Evolutionary conservation across 2,797 vertebrate species (phyloP), one percentile per base, ranked within the genome.

Genomic region (Pelobates cultripes): DNA sequence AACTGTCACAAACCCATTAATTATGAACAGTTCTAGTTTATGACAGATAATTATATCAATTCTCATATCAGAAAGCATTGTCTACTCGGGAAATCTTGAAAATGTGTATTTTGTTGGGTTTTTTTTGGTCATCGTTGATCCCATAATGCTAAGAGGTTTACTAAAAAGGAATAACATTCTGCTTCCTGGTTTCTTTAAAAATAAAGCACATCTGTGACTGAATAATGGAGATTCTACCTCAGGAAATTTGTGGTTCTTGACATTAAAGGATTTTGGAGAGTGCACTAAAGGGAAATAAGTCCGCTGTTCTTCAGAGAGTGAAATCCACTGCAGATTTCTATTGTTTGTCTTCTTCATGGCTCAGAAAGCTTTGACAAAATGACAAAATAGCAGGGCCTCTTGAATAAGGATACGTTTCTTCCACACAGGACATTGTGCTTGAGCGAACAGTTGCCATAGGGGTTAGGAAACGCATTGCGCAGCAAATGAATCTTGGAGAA

Each of bases 311-410:
- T 91, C 86, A 86, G 43, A 75, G 84, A 77, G 85, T 75, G 85
- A 87, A 92, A 90, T 86, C 79, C 63, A 78, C 77, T 63, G 44
- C 86, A 86, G 86, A 80, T 87, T 89, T 91, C 88, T 86, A 90
- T 91, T 93, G 89, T 92, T 89, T 87, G 89, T 91, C 87, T 80
- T 86, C 85, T 93, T 94, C 91, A 94, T 51, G 88, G 94, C 90
- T 94, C 93, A 94, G 85, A 85, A 90, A 87, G 81, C 88, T 86
- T 86, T 91, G 89, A 94, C 90, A 94, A 94, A 94, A 86, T 85
- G 81, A 87, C 86, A 89, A 73, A 88, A 89, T 87, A 88, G 87
- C 90, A 88, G 88, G 91, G 89, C 90, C 89, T 92, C 93, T 91
- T 92, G 87, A 92, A 89, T 90, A 79, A 89, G 89, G 87, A 86